Conservation (phyloP, 2,113 vertebrate genomes). For the Pelvicachromis taeniatus region DNA sequence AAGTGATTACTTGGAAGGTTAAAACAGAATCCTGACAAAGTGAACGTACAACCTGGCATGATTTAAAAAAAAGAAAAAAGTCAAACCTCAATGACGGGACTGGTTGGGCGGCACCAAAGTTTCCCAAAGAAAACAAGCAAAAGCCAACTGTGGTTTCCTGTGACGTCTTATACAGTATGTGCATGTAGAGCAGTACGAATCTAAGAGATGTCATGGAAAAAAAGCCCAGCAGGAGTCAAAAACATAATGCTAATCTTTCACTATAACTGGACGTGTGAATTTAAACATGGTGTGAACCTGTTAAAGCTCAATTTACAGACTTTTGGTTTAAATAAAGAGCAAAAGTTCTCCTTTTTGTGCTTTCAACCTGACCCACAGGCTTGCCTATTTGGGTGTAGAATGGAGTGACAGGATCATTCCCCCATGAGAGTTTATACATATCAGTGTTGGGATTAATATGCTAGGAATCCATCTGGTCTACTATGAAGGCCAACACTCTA, state of each 20-base stretch:
- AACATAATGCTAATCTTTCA: background rate
- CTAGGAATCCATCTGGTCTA: conserved; percentile 10
- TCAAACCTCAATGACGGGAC: background rate
- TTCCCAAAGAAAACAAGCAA: conserved; percentile 16
- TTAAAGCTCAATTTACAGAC: background rate
- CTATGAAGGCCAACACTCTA: conserved; percentile 4
- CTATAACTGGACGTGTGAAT: background rate
- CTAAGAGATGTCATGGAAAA: background rate
- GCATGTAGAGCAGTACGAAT: background rate
- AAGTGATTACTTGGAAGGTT: background rate
- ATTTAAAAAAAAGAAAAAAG: background rate
- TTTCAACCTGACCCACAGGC: conserved; percentile 18
- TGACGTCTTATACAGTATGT: conserved; percentile 1
- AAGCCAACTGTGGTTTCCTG: conserved; percentile 46
- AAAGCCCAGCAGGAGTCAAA: conserved; percentile 13
- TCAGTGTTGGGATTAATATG: background rate
- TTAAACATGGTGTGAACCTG: background rate
- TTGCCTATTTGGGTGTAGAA: background rate
- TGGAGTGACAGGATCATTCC: background rate
- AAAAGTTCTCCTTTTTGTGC: conserved; percentile 39
- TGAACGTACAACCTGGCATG: background rate
- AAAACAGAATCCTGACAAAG: background rate
- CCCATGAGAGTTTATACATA: background rate
- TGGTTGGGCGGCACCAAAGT: background rate
- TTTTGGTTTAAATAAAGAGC: conserved; percentile 22